phyloP scores from a whole-genome alignment of 2,797 vertebrate genomes.

The Garrulus glandarius region DNA sequence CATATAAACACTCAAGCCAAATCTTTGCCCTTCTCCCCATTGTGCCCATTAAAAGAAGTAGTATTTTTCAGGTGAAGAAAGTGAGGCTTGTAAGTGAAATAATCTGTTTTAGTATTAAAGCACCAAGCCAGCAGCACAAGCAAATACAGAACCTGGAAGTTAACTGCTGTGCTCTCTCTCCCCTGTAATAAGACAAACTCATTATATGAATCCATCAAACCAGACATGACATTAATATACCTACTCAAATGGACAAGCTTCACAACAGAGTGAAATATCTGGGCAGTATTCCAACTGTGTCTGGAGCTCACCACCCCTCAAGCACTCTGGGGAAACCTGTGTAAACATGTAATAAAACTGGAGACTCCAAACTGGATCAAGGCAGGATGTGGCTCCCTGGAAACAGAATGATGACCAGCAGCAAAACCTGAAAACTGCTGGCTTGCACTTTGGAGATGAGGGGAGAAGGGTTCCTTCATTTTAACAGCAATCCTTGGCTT shows the following conservation, averaged over 20 bases:
- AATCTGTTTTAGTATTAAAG: background rate
- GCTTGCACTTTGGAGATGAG: background rate
- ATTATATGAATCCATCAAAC: constrained; percentile 46
- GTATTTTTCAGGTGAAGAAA: constrained; percentile 30
- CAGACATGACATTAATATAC: constrained; percentile 60
- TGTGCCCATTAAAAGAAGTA: background rate
- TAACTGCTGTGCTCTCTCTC: constrained; percentile 42
- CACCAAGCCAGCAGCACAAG: constrained; percentile 41
- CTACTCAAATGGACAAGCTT: constrained; percentile 62
- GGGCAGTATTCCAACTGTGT: constrained; percentile 60
- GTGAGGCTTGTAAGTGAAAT: background rate
- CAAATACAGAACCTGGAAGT: constrained; percentile 29
- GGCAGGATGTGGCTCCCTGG: background rate
- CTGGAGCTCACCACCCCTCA: constrained; percentile 59
- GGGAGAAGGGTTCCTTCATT: background rate
- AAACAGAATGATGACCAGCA: constrained; percentile 42
- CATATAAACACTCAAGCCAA: background rate
- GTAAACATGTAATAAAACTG: constrained; percentile 65
- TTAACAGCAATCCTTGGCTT: background rate
- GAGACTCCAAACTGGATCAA: constrained; percentile 52
- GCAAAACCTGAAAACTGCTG: constrained; percentile 30
- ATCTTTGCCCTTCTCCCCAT: background rate
- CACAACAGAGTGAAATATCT: constrained; percentile 64
- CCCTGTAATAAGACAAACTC: constrained; percentile 19
- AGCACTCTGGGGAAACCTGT: constrained; percentile 63